A percentile compares a stretch with the other conserved stretches of the same genome.
Conservation (phyloP, 2,888 invertebrate species). For the Andrena dorsata region DNA sequence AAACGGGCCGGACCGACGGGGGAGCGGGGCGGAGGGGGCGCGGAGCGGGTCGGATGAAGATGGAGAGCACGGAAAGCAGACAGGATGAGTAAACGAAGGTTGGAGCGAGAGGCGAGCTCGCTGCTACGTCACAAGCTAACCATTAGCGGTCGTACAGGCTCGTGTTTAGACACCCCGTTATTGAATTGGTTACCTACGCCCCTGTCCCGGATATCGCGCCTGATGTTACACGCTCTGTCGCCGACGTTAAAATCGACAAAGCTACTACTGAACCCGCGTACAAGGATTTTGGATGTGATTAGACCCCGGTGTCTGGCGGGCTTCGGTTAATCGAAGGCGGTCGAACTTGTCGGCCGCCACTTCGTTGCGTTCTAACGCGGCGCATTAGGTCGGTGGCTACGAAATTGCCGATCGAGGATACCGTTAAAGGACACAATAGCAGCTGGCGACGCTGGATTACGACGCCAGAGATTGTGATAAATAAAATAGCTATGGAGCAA, state of each 20-base stretch:
- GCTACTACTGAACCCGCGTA: conserved; percentile 42
- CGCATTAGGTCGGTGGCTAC: too few relatives aligned
- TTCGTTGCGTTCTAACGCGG: too few relatives aligned
- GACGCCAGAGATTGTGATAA: too few relatives aligned
- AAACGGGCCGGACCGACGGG: conserved; percentile 13
- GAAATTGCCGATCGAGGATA: too few relatives aligned
- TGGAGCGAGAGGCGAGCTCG: conserved; percentile 40
- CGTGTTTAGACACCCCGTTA: conserved; percentile 77
- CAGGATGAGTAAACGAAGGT: conserved; percentile 61
- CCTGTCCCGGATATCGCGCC: conserved; percentile 69
- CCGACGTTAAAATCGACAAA: conserved; percentile 63
- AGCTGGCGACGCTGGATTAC: too few relatives aligned
- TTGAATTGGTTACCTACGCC: conserved; percentile 75
- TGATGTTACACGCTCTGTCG: conserved; percentile 68
- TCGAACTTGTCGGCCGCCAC: conserved; percentile 12
- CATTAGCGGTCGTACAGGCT: conserved; percentile 75
- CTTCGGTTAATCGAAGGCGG: conserved; percentile 35
- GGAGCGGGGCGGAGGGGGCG: neutral
- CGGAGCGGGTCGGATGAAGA: conserved; percentile 35
- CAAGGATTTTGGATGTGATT: conserved; percentile 49
- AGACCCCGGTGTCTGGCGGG: conserved; percentile 4
- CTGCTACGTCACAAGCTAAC: conserved; percentile 72
- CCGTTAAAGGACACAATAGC: too few relatives aligned
- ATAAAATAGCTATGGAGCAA: too few relatives aligned
- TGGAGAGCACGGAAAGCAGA: conserved; percentile 44